A percentile compares a stretch with the other conserved stretches of the same genome.
phyloP scores from a whole-genome alignment of 2,888 invertebrate genomes.

The Tuberolachnus salignus region DNA sequence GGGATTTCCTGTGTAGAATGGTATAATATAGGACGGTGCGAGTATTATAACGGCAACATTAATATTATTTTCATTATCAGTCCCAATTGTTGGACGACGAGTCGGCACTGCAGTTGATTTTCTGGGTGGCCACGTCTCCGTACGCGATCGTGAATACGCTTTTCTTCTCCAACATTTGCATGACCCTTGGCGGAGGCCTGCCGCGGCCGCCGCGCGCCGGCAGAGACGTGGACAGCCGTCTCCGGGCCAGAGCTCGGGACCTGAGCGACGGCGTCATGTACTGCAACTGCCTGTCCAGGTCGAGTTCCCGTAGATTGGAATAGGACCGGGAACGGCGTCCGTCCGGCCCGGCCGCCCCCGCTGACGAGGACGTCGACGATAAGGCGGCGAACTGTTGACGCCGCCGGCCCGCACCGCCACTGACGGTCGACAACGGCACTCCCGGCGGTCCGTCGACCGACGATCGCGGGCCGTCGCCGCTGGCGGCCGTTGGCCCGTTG shows the following conservation, averaged over 20 bases:
- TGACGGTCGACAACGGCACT: not conserved
- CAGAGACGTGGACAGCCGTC: slow-evolving; percentile 29
- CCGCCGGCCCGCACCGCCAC: not conserved
- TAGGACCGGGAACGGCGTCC: slow-evolving; percentile 52
- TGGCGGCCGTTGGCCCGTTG: slow-evolving; percentile 6
- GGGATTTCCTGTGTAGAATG: too few species aligned
- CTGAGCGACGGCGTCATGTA: slow-evolving; percentile 53
- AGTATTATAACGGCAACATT: too few species aligned
- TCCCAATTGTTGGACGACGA: slow-evolving; percentile 50
- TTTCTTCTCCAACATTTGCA: slow-evolving; percentile 77
- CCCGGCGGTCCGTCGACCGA: not conserved
- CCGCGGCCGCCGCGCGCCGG: slow-evolving; percentile 6
- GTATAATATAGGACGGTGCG: not conserved
- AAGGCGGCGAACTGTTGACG: not conserved
- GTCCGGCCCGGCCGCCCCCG: not conserved
- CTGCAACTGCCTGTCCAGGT: slow-evolving; percentile 46
- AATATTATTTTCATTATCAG: not conserved
- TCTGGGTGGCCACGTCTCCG: slow-evolving; percentile 83
- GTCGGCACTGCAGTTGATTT: slow-evolving; percentile 57
- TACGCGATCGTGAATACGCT: slow-evolving; percentile 93
- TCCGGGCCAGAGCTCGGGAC: slow-evolving; percentile 38
- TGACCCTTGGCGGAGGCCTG: slow-evolving; percentile 2
- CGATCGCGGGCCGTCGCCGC: slow-evolving; percentile 6
- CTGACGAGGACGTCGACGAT: slow-evolving; percentile 3
- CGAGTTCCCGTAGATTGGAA: slow-evolving; percentile 47